Base-by-base conservation (phyloP, 2,797 vertebrate genomes). In the Leptodactylus fallax region DNA sequence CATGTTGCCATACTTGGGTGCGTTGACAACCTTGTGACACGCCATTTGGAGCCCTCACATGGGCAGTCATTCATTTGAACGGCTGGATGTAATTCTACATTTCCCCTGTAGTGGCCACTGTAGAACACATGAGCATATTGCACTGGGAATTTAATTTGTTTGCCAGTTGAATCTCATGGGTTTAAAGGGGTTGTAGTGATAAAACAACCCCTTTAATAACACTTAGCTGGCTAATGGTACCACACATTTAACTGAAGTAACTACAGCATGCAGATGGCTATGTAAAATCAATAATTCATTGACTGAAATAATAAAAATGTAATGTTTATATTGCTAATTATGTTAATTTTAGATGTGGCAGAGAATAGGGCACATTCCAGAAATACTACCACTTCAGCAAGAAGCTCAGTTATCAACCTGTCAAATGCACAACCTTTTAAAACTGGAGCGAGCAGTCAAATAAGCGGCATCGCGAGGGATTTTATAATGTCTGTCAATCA, bases 401-500 rank as follows among this genome's bases (percentile, higher is more conserved):
- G 53, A 23, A 71, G 63, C 76, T 82, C 72, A 58, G 79, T 69
- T 87, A 83, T 86, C 74, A 79, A 79, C 55, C 63, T 83, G 80
- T 87, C 88, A 89, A 69, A 60, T 76, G 51, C 53, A 9, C 17
- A 79, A n/a, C 45, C 60, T 61, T 27, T 79, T 63, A 71, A 72
- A 85, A 17, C n/a, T 71, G n/a, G 47, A 81, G 69, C 67, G 36
- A 86, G 36, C 53, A 83, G 71, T 86, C 71, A 89, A 89, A 86
- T 86, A 51, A 86, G 88, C 51, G 81, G 79, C 69, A 67, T 85
- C 84, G 58, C 13, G 51, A 78, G 84, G 88, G 84, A 86, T 86
- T 89, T 79, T 49, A 61, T 86, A 79, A 86, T 89, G 80, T 83
- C 85, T 89, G 88, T 89, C 85, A 89, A 89, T 89, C 85, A 86